Evolutionary conservation across 2,888 invertebrate genomes (phyloP).

Genomic region (Brachycybe producta): DNA sequence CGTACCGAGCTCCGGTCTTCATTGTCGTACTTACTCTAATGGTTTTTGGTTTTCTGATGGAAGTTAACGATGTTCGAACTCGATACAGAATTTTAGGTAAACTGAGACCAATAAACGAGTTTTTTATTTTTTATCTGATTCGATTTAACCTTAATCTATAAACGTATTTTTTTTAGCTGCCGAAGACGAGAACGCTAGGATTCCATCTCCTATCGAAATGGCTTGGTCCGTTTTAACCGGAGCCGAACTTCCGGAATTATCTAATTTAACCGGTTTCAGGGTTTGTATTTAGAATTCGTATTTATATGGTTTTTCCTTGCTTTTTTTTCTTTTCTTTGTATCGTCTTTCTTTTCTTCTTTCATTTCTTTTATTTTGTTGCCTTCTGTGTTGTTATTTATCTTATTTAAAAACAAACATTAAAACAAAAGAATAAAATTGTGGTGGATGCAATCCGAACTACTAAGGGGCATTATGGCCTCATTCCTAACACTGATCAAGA

Average conservation of each 20-base stretch:
- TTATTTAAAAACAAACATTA: conserved; percentile 2
- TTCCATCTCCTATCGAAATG: conserved; percentile 13
- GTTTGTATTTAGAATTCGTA: neutral
- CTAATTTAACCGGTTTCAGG: neutral
- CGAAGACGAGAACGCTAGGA: conserved; percentile 3
- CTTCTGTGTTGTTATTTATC: conserved; percentile 2
- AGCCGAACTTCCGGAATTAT: neutral
- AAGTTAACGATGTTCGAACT: conserved; percentile 42
- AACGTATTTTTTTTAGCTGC: neutral
- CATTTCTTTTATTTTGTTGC: neutral
- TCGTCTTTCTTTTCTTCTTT: neutral
- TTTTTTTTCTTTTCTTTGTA: conserved; percentile 12
- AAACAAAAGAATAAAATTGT: conserved; percentile 12
- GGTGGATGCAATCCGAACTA: conserved; percentile 15
- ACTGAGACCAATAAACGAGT: conserved; percentile 3
- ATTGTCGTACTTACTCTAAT: conserved; percentile 51
- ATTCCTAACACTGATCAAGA: conserved; percentile 7
- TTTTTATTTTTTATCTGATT: neutral
- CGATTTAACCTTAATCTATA: neutral
- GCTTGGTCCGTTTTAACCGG: conserved; percentile 18
- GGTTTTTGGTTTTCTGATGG: conserved; percentile 49
- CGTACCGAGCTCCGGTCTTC: conserved; percentile 62
- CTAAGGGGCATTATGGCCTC: conserved; percentile 17
- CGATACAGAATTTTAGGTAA: conserved; percentile 26
- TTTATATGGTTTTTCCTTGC: neutral